Evolutionary conservation across 1,140 invertebrate genomes (phyloP), one percentile per base, ranked within the genome.

Genomic region (Rhopalosiphum padi): DNA sequence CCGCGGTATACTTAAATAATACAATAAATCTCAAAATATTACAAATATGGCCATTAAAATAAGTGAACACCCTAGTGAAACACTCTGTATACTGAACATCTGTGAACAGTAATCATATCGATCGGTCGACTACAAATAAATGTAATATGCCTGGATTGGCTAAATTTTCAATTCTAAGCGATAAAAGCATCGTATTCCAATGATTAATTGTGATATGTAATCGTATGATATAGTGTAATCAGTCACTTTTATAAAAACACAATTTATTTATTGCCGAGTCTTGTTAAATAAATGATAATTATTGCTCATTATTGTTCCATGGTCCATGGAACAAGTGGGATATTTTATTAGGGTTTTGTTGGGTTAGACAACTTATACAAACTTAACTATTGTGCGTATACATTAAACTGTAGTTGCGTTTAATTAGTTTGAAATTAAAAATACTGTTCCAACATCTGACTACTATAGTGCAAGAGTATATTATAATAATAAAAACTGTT

Each of bases 311-410:
- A n/a, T 77, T 77, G 4, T 77, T n/a, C 4, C 0, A 77, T 15
- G 15, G 60, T n/a, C 60, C 30, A 18, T 77, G 15, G 30, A 30
- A n/a, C 41, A 18, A n/a, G 60, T n/a, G 6, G 60, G 30, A 77
- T 77, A 77, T 77, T 77, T 77, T n/a, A 77, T n/a, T 77, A 77
- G n/a, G 60, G 30, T 77, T 77, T 68, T 77, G 60, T 77, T 77
- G n/a, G 60, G 60, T 77, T 77, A 18, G 30, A 77, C 30, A n/a
- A 77, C 60, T n/a, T 77, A 77, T n/a, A 4, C 30, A 77, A n/a
- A 77, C 18, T n/a, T 77, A 77, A 77, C 60, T n/a, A 15, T 77
- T 77, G 15, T 77, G 30, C n/a, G n/a, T n/a, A 77, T 77, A 77
- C n/a, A 77, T 35, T 77, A 77, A 77, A 77, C 11, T 77, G 60